Base-by-base conservation (phyloP, 1,140 invertebrate species). In the Diabrotica undecimpunctata region DNA sequence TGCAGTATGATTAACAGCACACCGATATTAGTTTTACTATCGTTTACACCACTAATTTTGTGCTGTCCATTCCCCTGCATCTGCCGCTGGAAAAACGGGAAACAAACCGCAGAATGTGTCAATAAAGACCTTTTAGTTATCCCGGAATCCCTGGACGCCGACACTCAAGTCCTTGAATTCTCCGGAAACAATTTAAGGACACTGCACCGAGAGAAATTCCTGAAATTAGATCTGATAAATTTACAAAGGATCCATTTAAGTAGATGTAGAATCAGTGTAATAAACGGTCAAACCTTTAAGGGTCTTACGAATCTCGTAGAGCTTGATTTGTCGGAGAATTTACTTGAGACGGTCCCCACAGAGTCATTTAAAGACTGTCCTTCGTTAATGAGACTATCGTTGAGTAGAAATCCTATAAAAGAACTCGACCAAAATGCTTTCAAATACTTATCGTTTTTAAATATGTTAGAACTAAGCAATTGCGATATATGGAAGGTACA, bases 81-180 rank as follows among this genome's bases (percentile, higher is more conserved):
- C 8, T 95, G 94, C 81, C 94, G 93, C 74, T 95, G 93, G 93
- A 95, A 94, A 75, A 88, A 89, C 72, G 93, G 93, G 2, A 95
- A 95, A 75, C 88, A 93, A 73, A 91, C 90, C 64, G 92, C 94
- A 5, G 92, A 95, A 75, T 95, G 93, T 79, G 83, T 87, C 9
- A 86, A 88, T 51, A 87, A 87, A 75, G 84, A 85, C 14, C 79
- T 93, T 11, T 84, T 86, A 41, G 81, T 84, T 6, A 85, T 93
- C 52, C 94, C 94, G 0, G 84, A 87, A 66, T 88, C 89, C 37
- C 87, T 96, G 68, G 89, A 93, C 69, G 86, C 90, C 35, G 92
- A 88, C 70, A 94, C 92, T 0, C 92, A 95, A 82, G 93, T 95
- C 5, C 78, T 95, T 46, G 91, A 95, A 72, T 87, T 95, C 64